Conservation (phyloP, 2,888 invertebrate species). For the Thera britannica region DNA sequence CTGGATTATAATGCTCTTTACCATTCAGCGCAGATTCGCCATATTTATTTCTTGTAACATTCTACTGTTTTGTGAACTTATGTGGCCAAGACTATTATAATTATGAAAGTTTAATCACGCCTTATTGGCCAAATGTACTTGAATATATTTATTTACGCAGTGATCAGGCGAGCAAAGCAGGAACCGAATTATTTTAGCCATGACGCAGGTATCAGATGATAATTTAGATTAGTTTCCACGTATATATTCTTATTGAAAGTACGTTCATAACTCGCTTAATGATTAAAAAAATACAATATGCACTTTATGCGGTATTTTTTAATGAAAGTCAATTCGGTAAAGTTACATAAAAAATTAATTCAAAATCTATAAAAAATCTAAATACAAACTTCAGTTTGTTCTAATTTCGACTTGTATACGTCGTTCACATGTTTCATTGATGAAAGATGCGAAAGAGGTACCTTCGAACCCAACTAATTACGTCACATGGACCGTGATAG, state of each 20-base stretch:
- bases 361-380: conserved; percentile 5
- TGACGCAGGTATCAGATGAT: background rate
- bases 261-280: too few species aligned
- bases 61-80: background rate
- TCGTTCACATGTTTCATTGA: conserved; percentile 31
- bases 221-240: too few species aligned
- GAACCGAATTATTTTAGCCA: background rate
- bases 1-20: background rate
- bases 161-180: background rate
- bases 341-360: background rate
- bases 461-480: conserved; percentile 30
- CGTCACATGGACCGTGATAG: conserved; percentile 12
- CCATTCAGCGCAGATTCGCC: background rate
- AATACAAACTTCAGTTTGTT: background rate
- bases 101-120: background rate
- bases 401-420: conserved; percentile 25
- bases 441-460: conserved; percentile 25
- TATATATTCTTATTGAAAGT: too few species aligned
- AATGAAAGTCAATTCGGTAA: background rate
- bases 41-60: background rate
- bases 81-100: background rate
- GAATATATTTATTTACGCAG: background rate
- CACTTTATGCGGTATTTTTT: too few species aligned
- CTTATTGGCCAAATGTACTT: too few species aligned
- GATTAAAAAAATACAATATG: too few species aligned